Evolutionary conservation across 2,113 vertebrate genomes (phyloP), one percentile per base, ranked within the genome.

Genomic region (human (Homo sapiens)): DNA sequence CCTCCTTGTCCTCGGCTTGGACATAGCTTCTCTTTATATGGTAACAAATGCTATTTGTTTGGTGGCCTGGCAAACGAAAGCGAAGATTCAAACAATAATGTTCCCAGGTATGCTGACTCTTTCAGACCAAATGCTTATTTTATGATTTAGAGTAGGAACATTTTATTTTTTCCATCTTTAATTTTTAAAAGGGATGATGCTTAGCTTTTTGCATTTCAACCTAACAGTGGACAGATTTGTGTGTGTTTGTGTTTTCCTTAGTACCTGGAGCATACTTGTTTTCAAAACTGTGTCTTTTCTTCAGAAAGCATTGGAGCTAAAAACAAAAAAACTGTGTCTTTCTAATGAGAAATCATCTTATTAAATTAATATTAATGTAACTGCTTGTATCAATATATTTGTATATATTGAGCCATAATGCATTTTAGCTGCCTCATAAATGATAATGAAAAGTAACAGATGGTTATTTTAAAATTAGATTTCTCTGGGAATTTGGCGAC

Each of bases 21-120:
- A 64, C 99, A 99, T 98, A 99, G 99, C 97, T 99, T 99, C 98
- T 99, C 99, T 96, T 98, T 99, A 20, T 99, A 99, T 95, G 99
- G 99, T 95, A 99, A 99, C 98, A 99, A 99, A 98, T 99, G 99
- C 98, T 99, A 99, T 97, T 99, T 99, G 89, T 99, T 99, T 98
- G 99, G 99, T 97, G 99, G 99, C 92, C 98, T 99, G 93, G 99
- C 99, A 85, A 99, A 99, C 98, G 99, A 99, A 98, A 99, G 99
- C 94, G 99, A 99, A 97, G 99, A 99, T 98, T 99, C 99, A 93
- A 99, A 99, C 80, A 99, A 99, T 96, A 99, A 99, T 0, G 98
- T 99, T 89, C 99, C 99, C 96, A 99, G 99, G 99, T 99, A 99
- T 81, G 98, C 73, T 73, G 8, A 68, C 94, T 94, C n/a, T 64